phyloP scores from a whole-genome alignment of 2,113 vertebrate genomes.

The Ibidorhyncha struthersii region DNA sequence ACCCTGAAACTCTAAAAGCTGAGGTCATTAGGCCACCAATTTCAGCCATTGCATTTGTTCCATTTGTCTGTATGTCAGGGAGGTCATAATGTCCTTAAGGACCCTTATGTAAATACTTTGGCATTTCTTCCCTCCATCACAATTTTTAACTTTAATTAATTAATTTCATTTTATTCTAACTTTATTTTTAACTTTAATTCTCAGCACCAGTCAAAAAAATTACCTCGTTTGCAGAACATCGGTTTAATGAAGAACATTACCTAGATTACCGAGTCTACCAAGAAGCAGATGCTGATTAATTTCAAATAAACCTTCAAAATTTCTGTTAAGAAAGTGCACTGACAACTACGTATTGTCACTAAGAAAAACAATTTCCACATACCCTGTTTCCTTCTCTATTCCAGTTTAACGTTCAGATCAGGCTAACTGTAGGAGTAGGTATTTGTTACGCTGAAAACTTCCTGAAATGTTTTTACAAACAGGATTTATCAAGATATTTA shows the following conservation, averaged over 20 bases:
- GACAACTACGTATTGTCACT: background rate
- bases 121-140: background rate
- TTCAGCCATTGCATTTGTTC: background rate
- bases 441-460: background rate
- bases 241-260: background rate
- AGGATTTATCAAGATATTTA: background rate
- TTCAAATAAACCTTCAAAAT: background rate
- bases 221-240: background rate
- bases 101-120: background rate
- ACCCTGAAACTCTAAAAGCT: background rate
- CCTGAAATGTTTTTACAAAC: background rate
- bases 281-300: background rate
- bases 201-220: background rate
- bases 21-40: background rate
- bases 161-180: too few species aligned
- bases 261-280: background rate
- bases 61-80: background rate
- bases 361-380: background rate
- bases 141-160: background rate
- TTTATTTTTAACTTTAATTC: background rate
- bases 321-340: background rate
- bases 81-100: background rate
- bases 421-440: background rate
- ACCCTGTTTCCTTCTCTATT: background rate
- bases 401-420: background rate